Evolutionary conservation across 2,113 vertebrate genomes (phyloP).

Genomic region (Crotalus tigris): DNA sequence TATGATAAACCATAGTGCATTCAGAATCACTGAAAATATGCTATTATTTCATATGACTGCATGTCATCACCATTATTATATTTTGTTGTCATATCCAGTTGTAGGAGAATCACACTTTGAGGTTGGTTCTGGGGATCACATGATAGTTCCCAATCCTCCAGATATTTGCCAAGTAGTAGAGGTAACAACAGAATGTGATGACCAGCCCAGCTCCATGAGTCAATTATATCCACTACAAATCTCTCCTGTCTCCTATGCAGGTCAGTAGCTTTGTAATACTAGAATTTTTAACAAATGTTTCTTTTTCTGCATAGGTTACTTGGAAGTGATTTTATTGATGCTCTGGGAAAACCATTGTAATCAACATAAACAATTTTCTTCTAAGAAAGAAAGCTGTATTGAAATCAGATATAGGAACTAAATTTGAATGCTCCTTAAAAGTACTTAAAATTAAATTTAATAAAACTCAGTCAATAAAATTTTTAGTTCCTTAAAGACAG

Average conservation of each 20-base stretch:
- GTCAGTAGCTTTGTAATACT: constrained; percentile 65
- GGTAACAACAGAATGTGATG: constrained; percentile 94
- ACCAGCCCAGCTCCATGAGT: constrained; percentile 88
- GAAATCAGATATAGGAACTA: neutral
- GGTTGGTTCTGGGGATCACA: constrained; percentile 76
- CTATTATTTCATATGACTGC: neutral
- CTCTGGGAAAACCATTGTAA: constrained; percentile 21
- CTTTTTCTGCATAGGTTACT: neutral
- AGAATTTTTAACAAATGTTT: neutral
- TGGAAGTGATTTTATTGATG: constrained; percentile 4
- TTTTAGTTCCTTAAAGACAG: neutral
- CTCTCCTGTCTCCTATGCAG: constrained; percentile 89
- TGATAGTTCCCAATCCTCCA: constrained; percentile 89
- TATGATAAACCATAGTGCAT: neutral
- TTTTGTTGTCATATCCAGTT: constrained; percentile 61
- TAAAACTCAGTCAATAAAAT: neutral
- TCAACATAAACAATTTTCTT: neutral
- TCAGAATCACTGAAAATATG: neutral
- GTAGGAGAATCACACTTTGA: constrained; percentile 72
- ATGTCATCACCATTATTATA: neutral
- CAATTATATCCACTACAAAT: constrained; percentile 95
- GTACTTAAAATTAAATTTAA: neutral
- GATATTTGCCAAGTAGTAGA: constrained; percentile 97
- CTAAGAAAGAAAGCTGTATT: neutral
- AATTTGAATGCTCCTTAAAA: constrained; percentile 1